A percentile compares a stretch with the other conserved stretches of the same genome.
Conservation (phyloP, 2,113 vertebrate genomes). For the Phrynosoma platyrhinos region DNA sequence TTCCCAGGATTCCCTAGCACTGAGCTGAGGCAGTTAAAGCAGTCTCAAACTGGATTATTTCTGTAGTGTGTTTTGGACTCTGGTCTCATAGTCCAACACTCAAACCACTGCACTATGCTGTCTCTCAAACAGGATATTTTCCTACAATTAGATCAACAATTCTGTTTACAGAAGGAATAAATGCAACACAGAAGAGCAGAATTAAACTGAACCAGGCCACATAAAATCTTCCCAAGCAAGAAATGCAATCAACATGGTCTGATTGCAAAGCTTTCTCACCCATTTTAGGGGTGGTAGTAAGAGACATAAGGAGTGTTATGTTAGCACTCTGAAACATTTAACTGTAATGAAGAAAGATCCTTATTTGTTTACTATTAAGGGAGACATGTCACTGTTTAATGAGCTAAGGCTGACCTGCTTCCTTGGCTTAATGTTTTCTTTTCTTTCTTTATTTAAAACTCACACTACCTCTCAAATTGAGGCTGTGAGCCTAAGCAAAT, state of each 20-base stretch:
- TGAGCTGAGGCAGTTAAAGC: no score
- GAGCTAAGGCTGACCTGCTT: constrained; percentile 43
- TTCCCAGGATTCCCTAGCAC: no score
- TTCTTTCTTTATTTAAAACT: constrained; percentile 2
- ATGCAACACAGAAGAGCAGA: not conserved
- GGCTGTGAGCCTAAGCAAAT: constrained; percentile 17
- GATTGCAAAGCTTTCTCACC: constrained; percentile 43
- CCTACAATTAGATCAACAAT: not conserved
- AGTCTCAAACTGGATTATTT: no score
- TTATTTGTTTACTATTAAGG: constrained; percentile 65
- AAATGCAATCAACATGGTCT: constrained; percentile 45
- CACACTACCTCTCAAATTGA: constrained; percentile 39
- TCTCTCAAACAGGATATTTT: not conserved
- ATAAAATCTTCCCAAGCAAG: constrained; percentile 16
- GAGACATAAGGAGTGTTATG: constrained; percentile 43
- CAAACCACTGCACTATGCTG: no score
- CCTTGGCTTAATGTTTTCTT: constrained; percentile 56
- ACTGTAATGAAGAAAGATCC: constrained; percentile 63
- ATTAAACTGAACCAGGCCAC: no score
- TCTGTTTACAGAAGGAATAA: not conserved
- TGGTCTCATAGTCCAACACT: no score
- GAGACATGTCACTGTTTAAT: constrained; percentile 64
- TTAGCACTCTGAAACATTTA: constrained; percentile 68
- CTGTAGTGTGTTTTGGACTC: no score
- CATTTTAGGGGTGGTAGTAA: constrained; percentile 43